Conservation (phyloP, 2,888 invertebrate genomes). For the Lithodes maja region DNA sequence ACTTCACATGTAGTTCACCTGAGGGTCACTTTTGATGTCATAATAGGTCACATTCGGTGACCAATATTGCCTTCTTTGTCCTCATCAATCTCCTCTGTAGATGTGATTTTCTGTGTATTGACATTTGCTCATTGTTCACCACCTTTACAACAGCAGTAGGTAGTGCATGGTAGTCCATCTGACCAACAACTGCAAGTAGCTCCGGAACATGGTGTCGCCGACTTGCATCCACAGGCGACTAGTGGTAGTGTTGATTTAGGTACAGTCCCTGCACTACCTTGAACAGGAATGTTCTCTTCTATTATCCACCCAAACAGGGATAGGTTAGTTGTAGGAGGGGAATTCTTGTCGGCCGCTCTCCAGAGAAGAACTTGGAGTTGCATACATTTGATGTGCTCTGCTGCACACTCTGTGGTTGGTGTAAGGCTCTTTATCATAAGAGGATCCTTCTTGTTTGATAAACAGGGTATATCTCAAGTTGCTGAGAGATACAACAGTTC, state of each 20-base stretch:
- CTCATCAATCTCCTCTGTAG: background rate
- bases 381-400: background rate
- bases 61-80: background rate
- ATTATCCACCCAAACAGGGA: background rate
- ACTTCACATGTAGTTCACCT: background rate
- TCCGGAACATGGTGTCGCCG: background rate
- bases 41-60: background rate
- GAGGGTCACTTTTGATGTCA: background rate
- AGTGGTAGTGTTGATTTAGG: background rate
- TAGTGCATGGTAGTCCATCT: conserved; percentile 1
- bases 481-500: background rate
- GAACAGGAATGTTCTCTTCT: background rate
- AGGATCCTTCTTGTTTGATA: background rate
- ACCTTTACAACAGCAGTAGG: background rate
- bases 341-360: background rate
- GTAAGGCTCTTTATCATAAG: background rate
- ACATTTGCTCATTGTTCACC: background rate
- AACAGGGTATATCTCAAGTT: background rate
- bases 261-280: background rate
- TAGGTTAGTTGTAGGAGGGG: background rate
- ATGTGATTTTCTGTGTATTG: background rate
- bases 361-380: background rate
- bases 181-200: background rate
- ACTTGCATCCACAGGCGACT: background rate
- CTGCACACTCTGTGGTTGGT: background rate